Evolutionary conservation across 2,113 vertebrate genomes (phyloP), one percentile per base, ranked within the genome.

Genomic region (Cichladusa arquata): DNA sequence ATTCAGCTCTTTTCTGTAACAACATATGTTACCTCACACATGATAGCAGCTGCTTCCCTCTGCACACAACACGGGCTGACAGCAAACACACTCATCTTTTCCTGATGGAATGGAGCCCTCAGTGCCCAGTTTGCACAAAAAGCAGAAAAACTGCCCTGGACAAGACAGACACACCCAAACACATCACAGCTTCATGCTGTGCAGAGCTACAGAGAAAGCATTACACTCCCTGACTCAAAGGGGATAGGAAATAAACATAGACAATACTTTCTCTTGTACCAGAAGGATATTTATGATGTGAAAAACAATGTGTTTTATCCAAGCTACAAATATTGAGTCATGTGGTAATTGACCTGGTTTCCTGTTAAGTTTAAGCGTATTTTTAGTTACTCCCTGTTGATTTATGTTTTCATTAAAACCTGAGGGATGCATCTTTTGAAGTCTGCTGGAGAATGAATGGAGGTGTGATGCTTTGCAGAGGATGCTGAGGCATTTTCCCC

Each of bases 321-420:
- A 56, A 61, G 67, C 70, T 58, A 82, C 50, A 96, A 95, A 96
- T 47, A 82, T 45, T 12, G 89, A 97, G 73, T 62, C 87, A 78
- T 40, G 86, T 20, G 45, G 53, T 53, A 84, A 86, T 8, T 78
- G 93, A 88, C 94, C 97, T 86, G 94, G 95, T 97, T 98, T 97
- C 28, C 73, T 92, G 67, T 88, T 94, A 74, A 95, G 83, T 95
- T 84, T 84, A 72, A 58, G 67, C 36, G 38, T 86, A 95, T 95
- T 96, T 94, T 88, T 89, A 95, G 70, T 93, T 96, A 94, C 76
- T 97, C 91, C 64, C 92, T 81, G 90, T 95, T 96, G 97, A 97
- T 96, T 96, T 96, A 95, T 95, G 84, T 96, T 96, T 97, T 96
- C 96, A 97, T 97, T 95, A 97, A 95, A 97, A 90, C 88, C 93